phyloP scores from a whole-genome alignment of 2,113 vertebrate genomes.

The Ariopsis seemanni region DNA sequence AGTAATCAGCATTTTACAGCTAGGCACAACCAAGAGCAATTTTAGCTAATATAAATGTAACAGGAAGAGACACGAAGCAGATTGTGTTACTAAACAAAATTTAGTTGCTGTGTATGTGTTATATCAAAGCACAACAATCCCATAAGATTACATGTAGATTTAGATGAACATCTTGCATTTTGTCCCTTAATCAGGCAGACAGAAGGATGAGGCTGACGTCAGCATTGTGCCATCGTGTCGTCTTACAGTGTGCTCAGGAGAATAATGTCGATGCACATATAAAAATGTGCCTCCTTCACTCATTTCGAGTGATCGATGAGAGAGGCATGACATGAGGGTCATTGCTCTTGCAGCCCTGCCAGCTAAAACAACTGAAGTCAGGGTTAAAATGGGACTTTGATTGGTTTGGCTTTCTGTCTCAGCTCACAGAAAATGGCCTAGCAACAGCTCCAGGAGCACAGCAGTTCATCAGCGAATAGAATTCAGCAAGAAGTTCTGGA shows the following conservation, averaged over 20 bases:
- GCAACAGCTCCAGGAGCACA: constrained; percentile 13
- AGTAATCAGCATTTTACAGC: neutral
- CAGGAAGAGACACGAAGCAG: neutral
- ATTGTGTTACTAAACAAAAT: neutral
- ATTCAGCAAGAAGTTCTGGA: constrained; percentile 13
- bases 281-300: constrained; percentile 2
- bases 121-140: neutral
- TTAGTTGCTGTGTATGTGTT: neutral
- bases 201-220: neutral
- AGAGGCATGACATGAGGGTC: constrained; percentile 12
- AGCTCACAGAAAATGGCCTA: constrained; percentile 22
- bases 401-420: constrained; percentile 33
- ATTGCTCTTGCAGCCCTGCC: constrained; percentile 25
- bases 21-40: neutral
- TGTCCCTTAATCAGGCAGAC: constrained; percentile 2
- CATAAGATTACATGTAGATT: neutral
- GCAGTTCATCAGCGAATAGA: constrained; percentile 15
- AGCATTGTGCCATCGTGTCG: neutral
- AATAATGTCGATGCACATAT: neutral
- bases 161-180: neutral
- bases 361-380: constrained; percentile 4
- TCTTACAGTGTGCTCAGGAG: neutral
- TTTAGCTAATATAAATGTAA: neutral
- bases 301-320: constrained; percentile 1
- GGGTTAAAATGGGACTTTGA: constrained; percentile 28